Conservation (phyloP, 1,140 invertebrate species). For the Eurosta solidaginis region DNA sequence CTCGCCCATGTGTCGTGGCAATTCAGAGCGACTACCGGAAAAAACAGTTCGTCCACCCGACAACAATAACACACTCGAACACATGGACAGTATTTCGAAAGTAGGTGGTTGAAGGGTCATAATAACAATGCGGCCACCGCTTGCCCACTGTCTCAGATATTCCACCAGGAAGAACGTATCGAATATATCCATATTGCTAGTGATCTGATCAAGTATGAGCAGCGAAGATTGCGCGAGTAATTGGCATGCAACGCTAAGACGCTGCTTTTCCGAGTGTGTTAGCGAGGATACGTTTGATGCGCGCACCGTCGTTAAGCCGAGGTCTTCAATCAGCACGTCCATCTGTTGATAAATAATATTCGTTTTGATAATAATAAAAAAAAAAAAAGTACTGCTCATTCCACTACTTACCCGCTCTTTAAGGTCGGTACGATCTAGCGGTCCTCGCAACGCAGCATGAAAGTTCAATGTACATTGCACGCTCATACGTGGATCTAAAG, state of each 20-base stretch:
- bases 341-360: conserved; percentile 64
- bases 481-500: conserved; percentile 72
- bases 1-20: conserved; percentile 91
- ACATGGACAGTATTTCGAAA: conserved; percentile 94
- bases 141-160: conserved; percentile 91
- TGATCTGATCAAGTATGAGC: conserved; percentile 85
- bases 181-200: conserved; percentile 92
- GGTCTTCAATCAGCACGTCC: conserved; percentile 83
- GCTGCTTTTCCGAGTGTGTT: conserved; percentile 82
- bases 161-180: conserved; percentile 95
- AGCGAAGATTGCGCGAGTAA: conserved; percentile 83
- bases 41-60: conserved; percentile 90
- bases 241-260: conserved; percentile 86
- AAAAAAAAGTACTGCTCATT: neutral
- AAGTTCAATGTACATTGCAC: conserved; percentile 82
- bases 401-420: conserved; percentile 64
- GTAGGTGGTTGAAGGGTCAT: conserved; percentile 91
- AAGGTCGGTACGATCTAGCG: conserved; percentile 67
- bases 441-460: conserved; percentile 73
- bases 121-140: conserved; percentile 82
- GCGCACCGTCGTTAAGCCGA: conserved; percentile 83
- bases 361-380: conserved; percentile 13
- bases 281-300: conserved; percentile 77
- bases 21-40: conserved; percentile 83
- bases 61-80: conserved; percentile 80